Evolutionary conservation across 2,113 vertebrate genomes (phyloP), one percentile per base, ranked within the genome.

Genomic region (Martes martes): DNA sequence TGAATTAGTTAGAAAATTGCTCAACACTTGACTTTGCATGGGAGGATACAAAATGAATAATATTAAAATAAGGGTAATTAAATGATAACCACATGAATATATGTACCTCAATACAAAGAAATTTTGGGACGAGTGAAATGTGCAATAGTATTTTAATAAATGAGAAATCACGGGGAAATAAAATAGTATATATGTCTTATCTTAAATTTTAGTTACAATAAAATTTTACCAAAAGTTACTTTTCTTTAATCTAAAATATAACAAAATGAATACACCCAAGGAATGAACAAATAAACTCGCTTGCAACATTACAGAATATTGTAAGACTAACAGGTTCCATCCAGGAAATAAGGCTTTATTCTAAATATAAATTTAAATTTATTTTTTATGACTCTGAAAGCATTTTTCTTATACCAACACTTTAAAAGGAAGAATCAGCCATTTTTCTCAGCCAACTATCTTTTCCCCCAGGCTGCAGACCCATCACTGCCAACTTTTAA

Each of bases 1-100:
- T 96, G 33, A 92, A 92, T 95, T 92, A 89, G 65, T 92, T 92
- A 96, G n/a, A 92, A 94, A 96, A 95, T 33, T 94, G 36, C 28
- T 84, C 33, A 84, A 85, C 33, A 81, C 23, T 96, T 94, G 31
- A 90, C 19, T 86, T 94, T 95, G 55, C 15, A 74, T 67, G 11
- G 71, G 23, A 74, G 93, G 87, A 89, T 71, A 65, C 8, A 95
- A 96, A 10, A 31, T 83, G 79, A 94, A 81, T 74, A 94, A 89
- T 94, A 94, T 36, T 5, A 84, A 84, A 57, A 76, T 93, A 76
- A 84, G 14, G 24, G 59, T 92, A 59, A 78, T 78, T 81, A 83
- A 74, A 28, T 65, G 8, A 24, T 28, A 57, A 28, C 36, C 16
- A 61, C 15, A 42, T 0, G 50, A 55, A 67, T 76, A 50, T 69